These are phyloP conservation scores for Phacellophora camtschatica DNA, from an alignment of 30 jellyfish, hydroid and myxozoan genomes.

Conservation along the genomic window DNA sequence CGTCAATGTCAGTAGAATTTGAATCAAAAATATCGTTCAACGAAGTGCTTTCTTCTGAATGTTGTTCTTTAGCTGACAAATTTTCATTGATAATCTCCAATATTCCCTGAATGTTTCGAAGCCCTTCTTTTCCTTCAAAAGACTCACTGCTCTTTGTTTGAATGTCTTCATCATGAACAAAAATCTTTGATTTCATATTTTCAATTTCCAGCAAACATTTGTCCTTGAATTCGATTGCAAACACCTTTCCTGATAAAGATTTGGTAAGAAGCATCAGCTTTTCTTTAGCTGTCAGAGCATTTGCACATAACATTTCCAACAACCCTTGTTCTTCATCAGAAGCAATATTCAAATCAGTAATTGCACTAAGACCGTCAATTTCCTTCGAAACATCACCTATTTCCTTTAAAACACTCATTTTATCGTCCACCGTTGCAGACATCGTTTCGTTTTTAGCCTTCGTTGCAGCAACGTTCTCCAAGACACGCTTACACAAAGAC, in stretches of 20 bases:
- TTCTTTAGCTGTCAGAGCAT: background rate
- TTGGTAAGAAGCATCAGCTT: background rate
- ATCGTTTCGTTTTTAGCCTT: background rate
- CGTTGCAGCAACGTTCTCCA: background rate
- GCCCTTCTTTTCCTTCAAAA: no score
- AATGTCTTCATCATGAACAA: no score
- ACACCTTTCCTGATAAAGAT: background rate
- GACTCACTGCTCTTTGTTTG: no score
- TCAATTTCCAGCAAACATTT: background rate
- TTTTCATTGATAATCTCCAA: background rate
- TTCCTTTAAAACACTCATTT: background rate
- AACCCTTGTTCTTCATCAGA: background rate
- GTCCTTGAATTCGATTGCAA: background rate
- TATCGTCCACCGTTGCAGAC: background rate
- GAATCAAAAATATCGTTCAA: background rate
- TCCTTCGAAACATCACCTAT: background rate
- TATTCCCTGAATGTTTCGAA: no score
- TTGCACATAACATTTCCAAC: background rate
- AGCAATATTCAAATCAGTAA: background rate
- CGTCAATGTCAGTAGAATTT: background rate
- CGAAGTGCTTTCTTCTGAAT: background rate
- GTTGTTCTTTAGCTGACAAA: background rate
- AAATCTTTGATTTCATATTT: background rate
- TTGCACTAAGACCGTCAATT: background rate
- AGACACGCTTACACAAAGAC: background rate